Base-by-base conservation (phyloP, 1,140 invertebrate species). In the Trinorchestia longiramus region DNA sequence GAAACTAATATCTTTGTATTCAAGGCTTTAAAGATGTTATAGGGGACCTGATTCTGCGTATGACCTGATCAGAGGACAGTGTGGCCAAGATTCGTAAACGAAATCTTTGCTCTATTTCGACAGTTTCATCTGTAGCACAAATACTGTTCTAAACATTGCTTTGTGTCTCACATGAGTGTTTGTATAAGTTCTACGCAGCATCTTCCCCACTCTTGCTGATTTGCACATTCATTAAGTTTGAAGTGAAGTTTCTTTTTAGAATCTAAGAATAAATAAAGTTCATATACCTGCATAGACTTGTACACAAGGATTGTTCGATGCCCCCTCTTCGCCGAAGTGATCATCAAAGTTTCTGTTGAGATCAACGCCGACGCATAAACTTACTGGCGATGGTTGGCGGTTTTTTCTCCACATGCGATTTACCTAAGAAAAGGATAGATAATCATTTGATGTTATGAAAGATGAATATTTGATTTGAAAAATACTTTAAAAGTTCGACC, bases 301-400 rank as follows among this genome's bases (percentile, higher is more conserved):
- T 98, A 96, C 98, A 97, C 96, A 96, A 96, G 77, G 53, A 43
- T 43, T 88, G 77, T 96, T 87, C 1, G 98, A 95, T 98, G 97
- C 0, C 98, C 98, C 97, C 98, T 98, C 95, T 98, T 98, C 41
- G 98, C 97, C 97, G 96, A 96, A 97, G 47, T 96, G 96, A 43
- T 97, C 97, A 40, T 96, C 97, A 45, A 97, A 97, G 95, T 97
- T 97, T 11, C 97, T 95, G 95, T 97, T 97, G 23, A 97, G 96
- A 92, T 97, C 97, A 8, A 97, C 96, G 88, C 97, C 97, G 17
- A 96, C 94, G 88, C 97, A 97, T 40, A 62, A 43, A 45, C 40
- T 36, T 17, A n/a, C 53, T 15, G 43, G 47, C 42, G 95, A 41
- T 40, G 40, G 88, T 28, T 95, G 41, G 8, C 97, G 95, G 95